A percentile compares a stretch with the other conserved stretches of the same genome.
Conservation (phyloP, 2,113 vertebrate species). For the Chlamydotis undulata region DNA sequence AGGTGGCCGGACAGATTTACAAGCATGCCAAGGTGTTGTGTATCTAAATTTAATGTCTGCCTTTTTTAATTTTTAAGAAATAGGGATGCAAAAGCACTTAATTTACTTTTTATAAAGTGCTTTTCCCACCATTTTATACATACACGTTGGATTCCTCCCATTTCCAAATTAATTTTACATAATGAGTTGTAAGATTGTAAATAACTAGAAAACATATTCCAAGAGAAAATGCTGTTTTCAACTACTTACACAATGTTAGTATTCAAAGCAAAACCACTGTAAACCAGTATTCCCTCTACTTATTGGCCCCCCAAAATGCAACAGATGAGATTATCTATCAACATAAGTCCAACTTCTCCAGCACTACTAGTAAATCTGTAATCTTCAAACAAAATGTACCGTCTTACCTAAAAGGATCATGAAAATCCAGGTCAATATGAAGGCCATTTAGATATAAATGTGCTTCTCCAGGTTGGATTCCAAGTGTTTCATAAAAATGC, state of each 20-base stretch:
- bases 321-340: neutral
- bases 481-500: constrained; percentile 83
- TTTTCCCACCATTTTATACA: neutral
- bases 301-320: neutral
- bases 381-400: neutral
- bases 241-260: neutral
- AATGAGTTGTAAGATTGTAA: neutral
- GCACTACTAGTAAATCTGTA: neutral
- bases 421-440: constrained; percentile 85
- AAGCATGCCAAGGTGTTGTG: neutral
- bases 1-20: neutral
- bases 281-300: neutral
- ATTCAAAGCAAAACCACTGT: neutral
- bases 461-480: constrained; percentile 89
- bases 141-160: neutral
- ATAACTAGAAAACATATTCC: neutral
- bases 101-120: neutral
- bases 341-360: neutral
- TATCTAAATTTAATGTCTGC: neutral
- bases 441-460: constrained; percentile 92
- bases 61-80: neutral
- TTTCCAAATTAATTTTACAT: neutral
- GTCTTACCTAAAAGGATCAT: constrained; percentile 91
- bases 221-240: neutral
- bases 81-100: neutral